A percentile compares a stretch with the other conserved stretches of the same genome.
Conservation (phyloP, 2,888 invertebrate genomes). For the Conus canariensis region DNA sequence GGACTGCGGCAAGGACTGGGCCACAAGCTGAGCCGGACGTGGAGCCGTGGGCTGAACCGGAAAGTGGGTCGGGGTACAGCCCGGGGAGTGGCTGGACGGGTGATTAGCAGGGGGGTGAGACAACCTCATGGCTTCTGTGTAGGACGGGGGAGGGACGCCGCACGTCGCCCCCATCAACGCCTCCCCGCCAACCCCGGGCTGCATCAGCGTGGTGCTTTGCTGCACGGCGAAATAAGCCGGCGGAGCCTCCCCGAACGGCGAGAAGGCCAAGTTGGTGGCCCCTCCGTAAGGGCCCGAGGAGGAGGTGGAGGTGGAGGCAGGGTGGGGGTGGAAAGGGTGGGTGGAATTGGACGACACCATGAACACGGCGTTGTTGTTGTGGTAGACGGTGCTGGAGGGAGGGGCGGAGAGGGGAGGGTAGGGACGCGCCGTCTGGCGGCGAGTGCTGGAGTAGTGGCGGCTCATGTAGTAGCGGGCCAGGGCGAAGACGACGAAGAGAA, state of each 20-base stretch:
- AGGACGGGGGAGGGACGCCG: conserved; percentile 12
- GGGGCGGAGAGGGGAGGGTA: not conserved
- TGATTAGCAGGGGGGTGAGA: conserved; percentile 6
- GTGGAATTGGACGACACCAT: conserved; percentile 21
- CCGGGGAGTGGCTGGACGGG: not conserved
- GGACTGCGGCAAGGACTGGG: not conserved
- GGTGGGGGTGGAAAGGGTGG: not conserved
- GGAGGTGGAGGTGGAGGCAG: not conserved
- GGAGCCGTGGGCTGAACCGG: not conserved
- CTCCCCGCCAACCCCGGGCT: not conserved
- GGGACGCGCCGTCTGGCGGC: not conserved
- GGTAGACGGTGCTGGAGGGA: not conserved
- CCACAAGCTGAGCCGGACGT: not conserved
- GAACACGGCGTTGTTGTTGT: conserved; percentile 35
- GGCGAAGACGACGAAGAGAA: conserved; percentile 28
- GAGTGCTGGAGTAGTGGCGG: not conserved
- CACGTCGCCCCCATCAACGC: not conserved
- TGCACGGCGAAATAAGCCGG: conserved; percentile 29
- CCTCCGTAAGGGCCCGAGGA: not conserved
- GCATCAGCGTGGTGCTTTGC: not conserved
- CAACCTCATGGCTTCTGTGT: conserved; percentile 30
- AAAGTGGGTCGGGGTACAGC: not conserved
- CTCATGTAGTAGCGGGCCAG: conserved; percentile 24
- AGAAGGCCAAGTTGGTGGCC: conserved; percentile 5
- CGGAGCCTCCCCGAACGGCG: conserved; percentile 25